Percentiles rank a stretch among this genome's conserved stretches.
Conservation (phyloP, 2,888 invertebrate genomes). For the Lampropteryx suffumata region DNA sequence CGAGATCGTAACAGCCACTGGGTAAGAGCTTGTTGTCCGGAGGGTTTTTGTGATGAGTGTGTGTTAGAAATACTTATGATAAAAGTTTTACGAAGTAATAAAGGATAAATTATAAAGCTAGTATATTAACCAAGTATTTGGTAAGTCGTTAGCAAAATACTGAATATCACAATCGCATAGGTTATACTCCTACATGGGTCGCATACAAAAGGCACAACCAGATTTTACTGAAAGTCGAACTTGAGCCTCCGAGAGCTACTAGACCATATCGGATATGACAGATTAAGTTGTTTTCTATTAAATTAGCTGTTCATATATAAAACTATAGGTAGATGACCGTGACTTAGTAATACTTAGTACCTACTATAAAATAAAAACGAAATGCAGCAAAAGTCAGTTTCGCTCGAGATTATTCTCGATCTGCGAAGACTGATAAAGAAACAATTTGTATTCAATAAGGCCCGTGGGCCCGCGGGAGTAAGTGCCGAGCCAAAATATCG, state of each 20-base stretch:
- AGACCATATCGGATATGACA: too few relatives aligned
- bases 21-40: conserved; percentile 35
- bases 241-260: too few relatives aligned
- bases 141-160: background rate
- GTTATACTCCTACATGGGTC: too few relatives aligned
- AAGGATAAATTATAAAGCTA: background rate
- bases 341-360: too few relatives aligned
- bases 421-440: conserved; percentile 63
- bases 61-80: conserved; percentile 28
- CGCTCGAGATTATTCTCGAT: conserved; percentile 36
- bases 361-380: conserved; percentile 8
- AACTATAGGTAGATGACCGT: too few relatives aligned
- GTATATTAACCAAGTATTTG: too few relatives aligned
- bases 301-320: too few relatives aligned
- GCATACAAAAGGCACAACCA: too few relatives aligned
- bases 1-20: conserved; percentile 40
- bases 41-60: conserved; percentile 39
- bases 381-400: conserved; percentile 26
- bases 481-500: conserved; percentile 60
- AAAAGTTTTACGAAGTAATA: conserved; percentile 16
- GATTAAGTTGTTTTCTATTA: too few relatives aligned
- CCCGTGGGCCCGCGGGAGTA: conserved; percentile 50
- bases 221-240: too few relatives aligned
- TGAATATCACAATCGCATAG: too few relatives aligned
- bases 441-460: conserved; percentile 78